Evolutionary conservation across 2,888 invertebrate genomes (phyloP).

Genomic region (Chrysolina americana): DNA sequence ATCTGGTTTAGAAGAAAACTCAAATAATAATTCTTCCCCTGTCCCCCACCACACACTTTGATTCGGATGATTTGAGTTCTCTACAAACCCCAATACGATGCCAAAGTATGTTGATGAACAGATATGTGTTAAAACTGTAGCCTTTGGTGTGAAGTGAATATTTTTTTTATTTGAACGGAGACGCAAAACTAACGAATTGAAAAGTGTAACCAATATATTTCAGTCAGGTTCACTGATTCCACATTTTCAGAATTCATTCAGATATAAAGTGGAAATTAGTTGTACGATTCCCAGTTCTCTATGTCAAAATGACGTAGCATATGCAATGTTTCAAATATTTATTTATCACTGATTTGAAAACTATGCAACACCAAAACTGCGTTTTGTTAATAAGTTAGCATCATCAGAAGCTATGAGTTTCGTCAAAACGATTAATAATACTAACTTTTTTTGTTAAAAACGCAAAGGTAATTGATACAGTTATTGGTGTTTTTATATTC

Average conservation of each 20-base stretch:
- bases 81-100: not conserved
- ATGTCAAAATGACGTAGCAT: not conserved
- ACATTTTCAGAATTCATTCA: not conserved
- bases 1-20: not conserved
- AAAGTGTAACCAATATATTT: too few relatives aligned
- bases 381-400: too few relatives aligned
- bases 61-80: not conserved
- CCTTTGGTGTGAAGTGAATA: not conserved
- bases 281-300: not conserved
- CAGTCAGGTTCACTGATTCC: too few relatives aligned
- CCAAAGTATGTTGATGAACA: conserved; percentile 4
- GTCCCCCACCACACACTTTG: too few relatives aligned
- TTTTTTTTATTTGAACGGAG: not conserved
- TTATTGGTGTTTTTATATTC: too few relatives aligned
- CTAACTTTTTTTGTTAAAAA: too few relatives aligned
- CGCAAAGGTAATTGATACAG: too few relatives aligned
- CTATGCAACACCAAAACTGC: too few relatives aligned
- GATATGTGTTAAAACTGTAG: conserved; percentile 2
- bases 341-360: too few relatives aligned
- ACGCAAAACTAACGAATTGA: not conserved
- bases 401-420: too few relatives aligned
- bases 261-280: not conserved
- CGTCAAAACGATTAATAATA: too few relatives aligned
- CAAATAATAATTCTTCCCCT: not conserved
- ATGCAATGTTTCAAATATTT: not conserved